Evolutionary conservation across 1,140 invertebrate genomes (phyloP), one percentile per base, ranked within the genome.

Genomic region (Charaxes varanes): DNA sequence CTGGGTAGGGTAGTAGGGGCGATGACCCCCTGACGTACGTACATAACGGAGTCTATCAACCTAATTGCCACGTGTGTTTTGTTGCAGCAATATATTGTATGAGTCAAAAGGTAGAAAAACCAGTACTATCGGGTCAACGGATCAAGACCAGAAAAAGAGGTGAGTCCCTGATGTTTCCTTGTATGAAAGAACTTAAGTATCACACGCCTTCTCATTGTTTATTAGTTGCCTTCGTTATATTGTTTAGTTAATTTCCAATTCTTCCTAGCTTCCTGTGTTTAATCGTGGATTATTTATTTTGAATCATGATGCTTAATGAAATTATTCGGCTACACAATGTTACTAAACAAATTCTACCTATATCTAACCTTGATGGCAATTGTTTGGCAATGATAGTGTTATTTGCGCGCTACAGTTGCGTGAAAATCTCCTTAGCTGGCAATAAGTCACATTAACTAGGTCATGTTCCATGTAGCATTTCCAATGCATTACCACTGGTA

Each of bases 121-220:
- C 96, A 92, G 93, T 96, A 91, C 90, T 99, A 92, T 97, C 96
- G 91, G 97, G 97, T 94, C 96, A 98, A 92, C 95, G 96, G 88
- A 97, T 98, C 90, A 99, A 98, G 94, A 98, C 97, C 93, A 94
- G 97, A 92, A 98, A 99, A 95, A 97, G 97, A 97, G 94, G 94
- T 95, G 88, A 86, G 80, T 57, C n/a, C n/a, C n/a, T n/a, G n/a
- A n/a, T n/a, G n/a, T n/a, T n/a, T n/a, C n/a, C n/a, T n/a, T n/a
- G n/a, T n/a, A n/a, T n/a, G n/a, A n/a, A n/a, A n/a, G n/a, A n/a
- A n/a, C n/a, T n/a, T n/a, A n/a, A n/a, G n/a, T n/a, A n/a, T n/a
- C n/a, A n/a, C n/a, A n/a, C n/a, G n/a, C n/a, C n/a, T n/a, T n/a
- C n/a, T n/a, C n/a, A n/a, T n/a, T n/a, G n/a, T n/a, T n/a, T n/a